phyloP scores from a whole-genome alignment of 2,888 invertebrate species.

The Parnassius orleans region DNA sequence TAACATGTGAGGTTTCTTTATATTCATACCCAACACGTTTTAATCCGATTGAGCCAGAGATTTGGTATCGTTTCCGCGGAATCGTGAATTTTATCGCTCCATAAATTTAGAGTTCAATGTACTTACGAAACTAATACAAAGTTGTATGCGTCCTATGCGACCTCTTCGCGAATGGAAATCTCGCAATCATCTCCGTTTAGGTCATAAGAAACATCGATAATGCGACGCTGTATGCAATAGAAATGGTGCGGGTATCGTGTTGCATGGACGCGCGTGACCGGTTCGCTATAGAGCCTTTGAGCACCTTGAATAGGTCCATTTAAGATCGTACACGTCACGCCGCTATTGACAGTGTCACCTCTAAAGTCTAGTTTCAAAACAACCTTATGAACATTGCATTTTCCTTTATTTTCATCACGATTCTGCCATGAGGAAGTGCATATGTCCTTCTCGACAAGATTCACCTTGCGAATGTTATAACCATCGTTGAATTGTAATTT shows the following conservation, averaged over 20 bases:
- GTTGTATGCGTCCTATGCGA: conserved; percentile 8
- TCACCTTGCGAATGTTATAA: conserved; percentile 7
- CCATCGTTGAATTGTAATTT: too few species aligned
- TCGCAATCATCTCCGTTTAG: conserved; percentile 7
- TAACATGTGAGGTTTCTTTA: conserved; percentile 41
- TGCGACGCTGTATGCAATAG: conserved; percentile 18
- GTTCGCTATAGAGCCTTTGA: conserved; percentile 6
- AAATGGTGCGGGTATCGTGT: conserved; percentile 19
- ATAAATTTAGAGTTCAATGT: conserved; percentile 50
- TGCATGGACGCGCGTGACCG: conserved; percentile 22
- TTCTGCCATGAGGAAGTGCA: conserved; percentile 12
- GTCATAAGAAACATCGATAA: conserved; percentile 18
- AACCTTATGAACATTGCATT: conserved; percentile 5
- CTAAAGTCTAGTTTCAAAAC: conserved; percentile 12
- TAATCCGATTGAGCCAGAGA: conserved; percentile 57
- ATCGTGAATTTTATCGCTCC: conserved; percentile 1
- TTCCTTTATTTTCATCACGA: conserved; percentile 25
- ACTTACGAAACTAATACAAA: conserved; percentile 34
- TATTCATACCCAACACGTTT: conserved; percentile 40
- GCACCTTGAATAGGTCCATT: conserved; percentile 19
- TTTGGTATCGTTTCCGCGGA: conserved; percentile 31
- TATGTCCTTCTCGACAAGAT: conserved; percentile 12
- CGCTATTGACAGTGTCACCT: conserved; percentile 6
- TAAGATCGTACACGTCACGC: conserved; percentile 17
- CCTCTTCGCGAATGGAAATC: conserved; percentile 7